Conservation (phyloP, 2,113 vertebrate genomes). For the Glaucidium brasilianum region DNA sequence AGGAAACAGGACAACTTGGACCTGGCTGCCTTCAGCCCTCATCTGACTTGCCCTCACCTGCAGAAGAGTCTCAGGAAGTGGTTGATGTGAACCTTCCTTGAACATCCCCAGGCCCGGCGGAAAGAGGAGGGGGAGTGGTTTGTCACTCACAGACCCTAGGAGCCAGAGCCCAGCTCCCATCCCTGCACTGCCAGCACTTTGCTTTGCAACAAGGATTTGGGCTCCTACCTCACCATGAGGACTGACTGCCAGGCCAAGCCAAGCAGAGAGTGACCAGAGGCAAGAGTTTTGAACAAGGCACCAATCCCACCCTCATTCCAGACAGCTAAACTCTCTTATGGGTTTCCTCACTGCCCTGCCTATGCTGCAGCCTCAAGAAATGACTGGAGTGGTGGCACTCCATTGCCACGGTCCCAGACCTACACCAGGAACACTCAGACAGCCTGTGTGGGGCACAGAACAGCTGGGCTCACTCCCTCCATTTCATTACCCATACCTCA, state of each 20-base stretch:
- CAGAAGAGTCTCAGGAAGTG: neutral
- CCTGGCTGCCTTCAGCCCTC: neutral
- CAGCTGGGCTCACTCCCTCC: neutral
- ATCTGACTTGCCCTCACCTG: neutral
- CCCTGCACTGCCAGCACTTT: neutral
- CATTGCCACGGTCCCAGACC: neutral
- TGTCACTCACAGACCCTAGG: accelerated
- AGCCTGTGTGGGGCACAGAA: neutral
- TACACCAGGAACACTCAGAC: neutral
- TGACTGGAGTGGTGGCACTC: neutral
- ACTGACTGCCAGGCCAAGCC: neutral
- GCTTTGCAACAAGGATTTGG: neutral
- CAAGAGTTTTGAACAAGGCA: neutral
- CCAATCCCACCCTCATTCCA: neutral
- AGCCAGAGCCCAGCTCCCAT: neutral
- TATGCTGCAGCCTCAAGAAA: neutral
- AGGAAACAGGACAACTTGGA: neutral
- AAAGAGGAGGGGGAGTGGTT: neutral
- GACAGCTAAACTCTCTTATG: neutral
- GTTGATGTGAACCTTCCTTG: neutral
- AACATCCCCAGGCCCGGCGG: neutral
- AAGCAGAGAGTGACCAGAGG: neutral
- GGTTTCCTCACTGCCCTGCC: neutral
- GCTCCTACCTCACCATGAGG: neutral
- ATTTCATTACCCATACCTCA: neutral